A percentile compares a stretch with the other conserved stretches of the same genome.
These are phyloP conservation scores for Plemyria rubiginata DNA, from an alignment of 2,888 invertebrate genomes.

Conservation along the genomic window DNA sequence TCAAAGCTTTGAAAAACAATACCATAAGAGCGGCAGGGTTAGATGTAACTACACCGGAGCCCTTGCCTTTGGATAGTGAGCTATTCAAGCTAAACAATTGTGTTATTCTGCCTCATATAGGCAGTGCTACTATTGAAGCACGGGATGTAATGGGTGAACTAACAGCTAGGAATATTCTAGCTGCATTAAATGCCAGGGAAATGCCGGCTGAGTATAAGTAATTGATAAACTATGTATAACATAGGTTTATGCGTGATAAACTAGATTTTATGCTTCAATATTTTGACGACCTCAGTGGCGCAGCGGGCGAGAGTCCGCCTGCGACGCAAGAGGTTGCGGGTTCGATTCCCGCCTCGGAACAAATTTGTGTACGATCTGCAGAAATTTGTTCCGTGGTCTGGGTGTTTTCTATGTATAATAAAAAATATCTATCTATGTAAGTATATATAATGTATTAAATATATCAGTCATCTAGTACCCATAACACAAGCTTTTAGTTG, in stretches of 20 bases:
- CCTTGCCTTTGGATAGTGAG: constrained; percentile 91
- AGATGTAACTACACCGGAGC: constrained; percentile 97
- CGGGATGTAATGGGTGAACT: constrained; percentile 93
- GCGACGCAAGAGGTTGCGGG: too few species aligned
- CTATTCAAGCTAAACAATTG: constrained; percentile 92
- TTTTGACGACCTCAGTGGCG: too few species aligned
- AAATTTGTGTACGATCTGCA: too few species aligned
- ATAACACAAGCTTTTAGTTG: too few species aligned
- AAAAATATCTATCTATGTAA: too few species aligned
- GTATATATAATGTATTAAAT: too few species aligned
- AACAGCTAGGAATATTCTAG: constrained; percentile 93
- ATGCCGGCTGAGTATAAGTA: constrained; percentile 88
- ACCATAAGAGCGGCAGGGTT: constrained; percentile 93
- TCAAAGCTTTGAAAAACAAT: constrained; percentile 88
- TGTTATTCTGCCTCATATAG: constrained; percentile 94
- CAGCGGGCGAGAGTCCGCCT: too few species aligned
- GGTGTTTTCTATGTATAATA: too few species aligned
- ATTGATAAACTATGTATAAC: constrained; percentile 6
- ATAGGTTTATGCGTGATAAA: background rate
- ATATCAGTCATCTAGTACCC: too few species aligned
- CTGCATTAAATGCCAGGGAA: constrained; percentile 87
- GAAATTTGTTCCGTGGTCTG: too few species aligned
- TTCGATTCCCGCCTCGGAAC: too few species aligned
- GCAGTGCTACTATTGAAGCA: constrained; percentile 93
- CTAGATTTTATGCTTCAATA: constrained; percentile 1